Conservation (phyloP, 1,140 invertebrate species). For the Melipona quadrifasciata region DNA sequence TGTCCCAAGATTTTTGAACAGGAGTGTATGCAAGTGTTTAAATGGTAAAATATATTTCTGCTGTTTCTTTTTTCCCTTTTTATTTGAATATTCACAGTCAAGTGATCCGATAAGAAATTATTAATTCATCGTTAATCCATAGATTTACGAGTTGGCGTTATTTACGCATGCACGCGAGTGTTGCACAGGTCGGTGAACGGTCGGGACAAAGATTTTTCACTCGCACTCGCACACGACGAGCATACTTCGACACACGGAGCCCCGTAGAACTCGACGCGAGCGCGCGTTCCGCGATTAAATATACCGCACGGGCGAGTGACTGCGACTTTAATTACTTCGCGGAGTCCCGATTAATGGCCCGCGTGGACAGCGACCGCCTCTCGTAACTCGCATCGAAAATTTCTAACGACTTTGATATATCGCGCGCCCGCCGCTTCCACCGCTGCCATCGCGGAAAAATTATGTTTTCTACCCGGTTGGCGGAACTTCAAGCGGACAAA, state of each 20-base stretch:
- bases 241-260: neutral
- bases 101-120: no score
- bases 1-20: no score
- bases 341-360: neutral
- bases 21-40: no score
- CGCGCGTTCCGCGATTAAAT: neutral
- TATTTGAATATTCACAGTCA: no score
- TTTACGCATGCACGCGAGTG: no score
- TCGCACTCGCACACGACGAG: no score
- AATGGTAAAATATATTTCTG: no score
- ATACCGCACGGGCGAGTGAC: no score
- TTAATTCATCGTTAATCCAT: no score
- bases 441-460: constrained; percentile 1
- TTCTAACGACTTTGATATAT: neutral
- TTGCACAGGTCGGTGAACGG: neutral
- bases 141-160: no score
- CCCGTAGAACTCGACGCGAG: neutral
- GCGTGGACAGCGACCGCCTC: neutral
- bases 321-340: constrained; percentile 27
- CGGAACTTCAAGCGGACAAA: neutral
- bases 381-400: constrained; percentile 26
- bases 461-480: neutral
- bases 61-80: no score
- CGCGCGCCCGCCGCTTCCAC: neutral
- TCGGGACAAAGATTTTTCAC: constrained; percentile 5